phyloP scores from a whole-genome alignment of 2,888 invertebrate genomes.

The Phrixothrix hirtus region DNA sequence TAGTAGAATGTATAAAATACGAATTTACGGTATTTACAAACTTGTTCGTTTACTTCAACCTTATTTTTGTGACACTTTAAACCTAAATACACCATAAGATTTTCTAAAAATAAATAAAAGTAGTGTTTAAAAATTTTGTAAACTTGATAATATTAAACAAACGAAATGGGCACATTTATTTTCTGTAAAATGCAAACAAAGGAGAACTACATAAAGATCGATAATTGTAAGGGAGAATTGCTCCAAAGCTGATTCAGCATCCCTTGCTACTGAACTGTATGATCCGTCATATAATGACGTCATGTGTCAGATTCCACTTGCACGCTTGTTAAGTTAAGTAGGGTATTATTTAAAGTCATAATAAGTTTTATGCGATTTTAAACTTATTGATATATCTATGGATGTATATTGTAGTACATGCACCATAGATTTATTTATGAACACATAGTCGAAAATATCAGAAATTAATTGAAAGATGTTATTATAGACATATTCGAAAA shows the following conservation, averaged over 20 bases:
- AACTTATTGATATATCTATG: slow-evolving; percentile 10
- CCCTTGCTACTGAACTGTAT: slow-evolving; percentile 54
- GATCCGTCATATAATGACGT: slow-evolving; percentile 55
- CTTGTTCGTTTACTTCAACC: too few relatives aligned
- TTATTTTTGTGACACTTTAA: too few relatives aligned
- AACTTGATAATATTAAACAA: too few relatives aligned
- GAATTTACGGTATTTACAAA: too few relatives aligned
- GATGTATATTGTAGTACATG: not conserved
- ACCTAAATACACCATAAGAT: not conserved
- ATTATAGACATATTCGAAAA: not conserved
- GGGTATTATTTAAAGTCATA: slow-evolving; percentile 34
- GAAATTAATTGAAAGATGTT: slow-evolving; percentile 1
- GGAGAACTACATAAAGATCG: too few relatives aligned
- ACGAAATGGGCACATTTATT: too few relatives aligned
- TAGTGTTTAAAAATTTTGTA: not conserved
- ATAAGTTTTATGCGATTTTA: slow-evolving; percentile 17
- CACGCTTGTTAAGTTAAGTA: slow-evolving; percentile 50
- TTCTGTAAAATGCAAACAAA: too few relatives aligned
- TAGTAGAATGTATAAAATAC: too few relatives aligned
- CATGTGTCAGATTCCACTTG: slow-evolving; percentile 56
- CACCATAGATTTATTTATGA: not conserved
- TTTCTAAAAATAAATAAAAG: not conserved
- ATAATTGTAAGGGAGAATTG: too few relatives aligned
- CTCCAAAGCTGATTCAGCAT: too few relatives aligned
- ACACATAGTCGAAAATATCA: too few relatives aligned